Evolutionary conservation across 2,888 invertebrate genomes (phyloP).

Genomic region (Microplitis manilae): DNA sequence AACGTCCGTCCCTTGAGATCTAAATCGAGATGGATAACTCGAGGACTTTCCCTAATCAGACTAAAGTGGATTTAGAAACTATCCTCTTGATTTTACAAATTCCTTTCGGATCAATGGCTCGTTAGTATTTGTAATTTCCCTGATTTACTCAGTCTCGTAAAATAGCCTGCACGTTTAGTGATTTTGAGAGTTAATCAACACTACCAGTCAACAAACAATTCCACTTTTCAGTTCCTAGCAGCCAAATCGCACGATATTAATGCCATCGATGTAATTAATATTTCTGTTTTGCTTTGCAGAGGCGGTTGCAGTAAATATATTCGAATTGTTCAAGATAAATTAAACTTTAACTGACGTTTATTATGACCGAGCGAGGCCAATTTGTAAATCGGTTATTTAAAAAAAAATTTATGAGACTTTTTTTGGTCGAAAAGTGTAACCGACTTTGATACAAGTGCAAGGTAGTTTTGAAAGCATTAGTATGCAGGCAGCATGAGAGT

Average conservation of each 20-base stretch:
- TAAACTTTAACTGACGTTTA: neutral
- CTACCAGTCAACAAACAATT: neutral
- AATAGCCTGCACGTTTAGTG: neutral
- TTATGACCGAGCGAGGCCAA: too few species aligned
- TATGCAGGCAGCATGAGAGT: conserved; percentile 51
- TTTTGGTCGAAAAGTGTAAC: neutral
- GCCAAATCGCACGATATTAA: neutral
- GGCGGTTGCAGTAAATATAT: neutral
- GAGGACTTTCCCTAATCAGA: conserved; percentile 46
- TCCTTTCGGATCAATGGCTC: conserved; percentile 20
- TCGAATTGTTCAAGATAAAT: neutral
- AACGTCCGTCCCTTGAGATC: conserved; percentile 24
- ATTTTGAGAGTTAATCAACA: neutral
- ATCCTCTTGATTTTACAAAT: conserved; percentile 26
- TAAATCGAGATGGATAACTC: conserved; percentile 50
- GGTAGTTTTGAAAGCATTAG: conserved; percentile 47
- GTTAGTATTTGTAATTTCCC: neutral
- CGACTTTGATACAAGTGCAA: conserved; percentile 10
- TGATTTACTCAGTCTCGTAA: neutral
- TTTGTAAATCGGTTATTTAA: too few species aligned
- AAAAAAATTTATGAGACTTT: neutral
- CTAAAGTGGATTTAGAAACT: conserved; percentile 34
- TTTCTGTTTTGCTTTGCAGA: neutral
- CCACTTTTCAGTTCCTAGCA: neutral
- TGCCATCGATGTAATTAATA: neutral